Evolutionary conservation across 2,888 invertebrate species (phyloP).

Genomic region (Nymphalis c-album): DNA sequence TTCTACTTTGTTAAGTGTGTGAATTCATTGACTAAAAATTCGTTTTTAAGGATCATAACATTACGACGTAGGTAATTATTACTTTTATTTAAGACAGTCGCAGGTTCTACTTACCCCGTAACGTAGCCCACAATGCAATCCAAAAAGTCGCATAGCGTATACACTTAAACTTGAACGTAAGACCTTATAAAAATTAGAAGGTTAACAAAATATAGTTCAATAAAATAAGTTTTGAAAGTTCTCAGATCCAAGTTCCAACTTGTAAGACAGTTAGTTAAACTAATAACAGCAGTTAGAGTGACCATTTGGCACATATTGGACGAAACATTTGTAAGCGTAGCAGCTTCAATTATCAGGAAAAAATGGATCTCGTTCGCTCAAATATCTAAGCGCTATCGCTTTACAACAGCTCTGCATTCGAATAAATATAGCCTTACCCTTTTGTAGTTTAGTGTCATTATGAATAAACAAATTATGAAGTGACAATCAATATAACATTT

Average conservation of each 20-base stretch:
- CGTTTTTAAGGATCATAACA: neutral
- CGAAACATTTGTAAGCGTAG: constrained; percentile 72
- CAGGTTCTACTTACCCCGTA: no score
- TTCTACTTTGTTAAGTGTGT: neutral
- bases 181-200: no score
- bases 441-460: neutral
- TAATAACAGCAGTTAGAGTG: constrained; percentile 9
- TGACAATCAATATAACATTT: neutral
- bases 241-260: neutral
- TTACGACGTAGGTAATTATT: no score
- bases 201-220: no score
- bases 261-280: neutral
- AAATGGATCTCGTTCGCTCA: constrained; percentile 53
- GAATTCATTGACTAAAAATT: neutral
- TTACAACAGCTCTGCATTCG: neutral
- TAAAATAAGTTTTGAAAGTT: no score
- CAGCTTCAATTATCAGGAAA: constrained; percentile 75
- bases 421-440: neutral
- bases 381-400: constrained; percentile 44
- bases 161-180: no score
- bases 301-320: constrained; percentile 41
- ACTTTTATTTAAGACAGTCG: no score
- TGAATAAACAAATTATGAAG: no score
- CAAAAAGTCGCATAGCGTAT: no score
- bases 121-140: no score